Evolutionary conservation across 2,113 vertebrate species (phyloP).

Genomic region (Miniopterus natalensis): DNA sequence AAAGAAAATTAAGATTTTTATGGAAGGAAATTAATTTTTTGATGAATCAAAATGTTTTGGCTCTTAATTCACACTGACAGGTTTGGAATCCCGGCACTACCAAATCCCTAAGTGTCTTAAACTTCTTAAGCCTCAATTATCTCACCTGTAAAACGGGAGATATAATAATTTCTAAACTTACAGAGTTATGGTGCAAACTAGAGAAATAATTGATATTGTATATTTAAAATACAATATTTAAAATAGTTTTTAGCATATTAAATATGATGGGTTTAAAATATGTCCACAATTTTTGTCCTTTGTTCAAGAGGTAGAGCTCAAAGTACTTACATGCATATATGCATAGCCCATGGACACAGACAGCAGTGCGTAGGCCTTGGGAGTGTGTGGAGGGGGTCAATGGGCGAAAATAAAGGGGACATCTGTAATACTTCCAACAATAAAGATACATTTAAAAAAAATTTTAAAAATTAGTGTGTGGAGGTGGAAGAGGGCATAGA

Average conservation of each 20-base stretch:
- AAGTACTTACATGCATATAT: too few relatives aligned
- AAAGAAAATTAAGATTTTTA: constrained; percentile 24
- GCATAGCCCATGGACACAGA: too few relatives aligned
- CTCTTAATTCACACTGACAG: not conserved
- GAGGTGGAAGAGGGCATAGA: too few relatives aligned
- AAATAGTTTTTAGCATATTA: not conserved
- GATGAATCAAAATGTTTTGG: not conserved
- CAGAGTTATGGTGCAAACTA: not conserved
- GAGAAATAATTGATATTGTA: not conserved
- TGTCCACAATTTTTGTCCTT: not conserved
- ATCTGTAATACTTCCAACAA: too few relatives aligned
- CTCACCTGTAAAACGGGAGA: not conserved
- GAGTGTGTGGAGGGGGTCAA: too few relatives aligned
- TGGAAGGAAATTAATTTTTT: not conserved
- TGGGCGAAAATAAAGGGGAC: too few relatives aligned
- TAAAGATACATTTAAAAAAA: too few relatives aligned
- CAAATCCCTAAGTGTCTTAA: not conserved
- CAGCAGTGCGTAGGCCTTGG: too few relatives aligned
- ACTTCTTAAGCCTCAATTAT: not conserved
- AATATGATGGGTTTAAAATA: not conserved
- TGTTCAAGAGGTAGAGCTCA: not conserved
- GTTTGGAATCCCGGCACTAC: not conserved
- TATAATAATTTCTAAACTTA: not conserved
- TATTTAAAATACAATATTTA: not conserved
- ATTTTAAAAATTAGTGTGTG: too few relatives aligned